Evolutionary conservation across 2,888 invertebrate genomes (phyloP).

Genomic region (Fragum whitleyi): DNA sequence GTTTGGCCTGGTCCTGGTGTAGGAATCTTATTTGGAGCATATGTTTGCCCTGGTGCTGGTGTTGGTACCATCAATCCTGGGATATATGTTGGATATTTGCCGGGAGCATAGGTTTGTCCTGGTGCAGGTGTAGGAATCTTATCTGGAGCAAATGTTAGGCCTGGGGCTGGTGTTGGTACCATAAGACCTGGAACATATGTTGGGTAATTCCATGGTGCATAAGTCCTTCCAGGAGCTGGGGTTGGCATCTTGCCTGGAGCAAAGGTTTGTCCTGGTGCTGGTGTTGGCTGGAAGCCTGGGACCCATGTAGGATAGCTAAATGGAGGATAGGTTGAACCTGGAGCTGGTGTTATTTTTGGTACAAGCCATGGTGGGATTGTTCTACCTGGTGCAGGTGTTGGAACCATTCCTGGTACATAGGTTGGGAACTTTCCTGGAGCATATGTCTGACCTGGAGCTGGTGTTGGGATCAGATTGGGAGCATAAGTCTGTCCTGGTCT

Average conservation of each 20-base stretch:
- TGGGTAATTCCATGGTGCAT: conserved; percentile 61
- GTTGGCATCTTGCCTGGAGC: conserved; percentile 63
- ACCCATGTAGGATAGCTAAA: conserved; percentile 43
- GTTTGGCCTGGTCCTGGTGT: conserved; percentile 54
- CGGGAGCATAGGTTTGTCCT: conserved; percentile 59
- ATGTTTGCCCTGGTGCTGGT: conserved; percentile 57
- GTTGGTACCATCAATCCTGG: conserved; percentile 65
- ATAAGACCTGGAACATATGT: conserved; percentile 66
- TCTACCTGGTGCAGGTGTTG: conserved; percentile 59
- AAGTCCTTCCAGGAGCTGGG: conserved; percentile 66
- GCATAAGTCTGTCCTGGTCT: conserved; percentile 60
- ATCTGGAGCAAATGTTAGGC: conserved; percentile 64
- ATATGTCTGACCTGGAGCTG: conserved; percentile 57
- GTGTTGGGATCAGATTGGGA: conserved; percentile 57
- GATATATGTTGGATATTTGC: conserved; percentile 60
- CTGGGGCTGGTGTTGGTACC: conserved; percentile 68
- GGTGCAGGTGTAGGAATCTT: conserved; percentile 63
- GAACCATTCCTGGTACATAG: conserved; percentile 56
- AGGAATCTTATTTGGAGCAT: conserved; percentile 50
- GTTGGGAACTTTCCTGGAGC: conserved; percentile 66
- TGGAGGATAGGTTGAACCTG: conserved; percentile 59
- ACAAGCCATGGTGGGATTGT: conserved; percentile 53
- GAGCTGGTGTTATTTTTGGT: conserved; percentile 54
- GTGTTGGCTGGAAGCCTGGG: conserved; percentile 62
- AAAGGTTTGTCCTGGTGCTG: conserved; percentile 64